Percentiles rank a stretch among this genome's conserved stretches.
These are phyloP conservation scores for Listronotus bonariensis DNA, from an alignment of 1,140 invertebrate species.

Conservation along the genomic window DNA sequence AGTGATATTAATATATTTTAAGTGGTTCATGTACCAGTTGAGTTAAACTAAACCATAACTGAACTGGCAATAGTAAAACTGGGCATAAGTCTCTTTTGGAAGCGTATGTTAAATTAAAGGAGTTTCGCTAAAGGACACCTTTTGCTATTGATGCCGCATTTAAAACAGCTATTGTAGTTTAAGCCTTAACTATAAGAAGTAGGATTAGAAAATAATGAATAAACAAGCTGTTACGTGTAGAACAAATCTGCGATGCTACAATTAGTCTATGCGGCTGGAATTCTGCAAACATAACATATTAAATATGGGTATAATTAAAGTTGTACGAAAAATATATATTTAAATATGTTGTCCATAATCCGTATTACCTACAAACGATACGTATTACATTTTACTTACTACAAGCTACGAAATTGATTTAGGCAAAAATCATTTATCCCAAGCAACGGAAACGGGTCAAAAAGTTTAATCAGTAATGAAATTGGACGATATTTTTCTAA, in stretches of 20 bases:
- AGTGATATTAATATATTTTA: too few species aligned
- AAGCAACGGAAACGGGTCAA: slow-evolving; percentile 23
- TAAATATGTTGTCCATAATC: slow-evolving; percentile 30
- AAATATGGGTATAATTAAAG: slow-evolving; percentile 43
- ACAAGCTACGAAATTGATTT: slow-evolving; percentile 40
- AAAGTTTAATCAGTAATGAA: too few species aligned
- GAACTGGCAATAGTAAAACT: too few species aligned
- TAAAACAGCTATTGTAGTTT: too few species aligned
- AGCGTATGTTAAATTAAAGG: too few species aligned
- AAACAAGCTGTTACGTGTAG: slow-evolving; percentile 51
- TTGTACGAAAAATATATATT: not conserved
- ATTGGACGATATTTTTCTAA: too few species aligned
- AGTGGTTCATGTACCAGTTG: too few species aligned
- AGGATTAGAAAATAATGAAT: slow-evolving; percentile 36
- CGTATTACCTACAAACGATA: slow-evolving; percentile 38
- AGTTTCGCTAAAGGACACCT: too few species aligned
- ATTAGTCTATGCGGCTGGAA: slow-evolving; percentile 53
- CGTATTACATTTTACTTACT: slow-evolving; percentile 42
- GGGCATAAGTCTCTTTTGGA: too few species aligned
- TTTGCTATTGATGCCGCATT: too few species aligned
- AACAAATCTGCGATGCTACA: slow-evolving; percentile 53
- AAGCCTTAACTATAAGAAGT: slow-evolving; percentile 2
- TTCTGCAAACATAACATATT: slow-evolving; percentile 55
- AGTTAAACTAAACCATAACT: too few species aligned
- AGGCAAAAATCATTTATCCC: slow-evolving; percentile 40